Evolutionary conservation across 2,888 invertebrate genomes (phyloP), one percentile per base, ranked within the genome.

Genomic region (Ophion ventricosus): DNA sequence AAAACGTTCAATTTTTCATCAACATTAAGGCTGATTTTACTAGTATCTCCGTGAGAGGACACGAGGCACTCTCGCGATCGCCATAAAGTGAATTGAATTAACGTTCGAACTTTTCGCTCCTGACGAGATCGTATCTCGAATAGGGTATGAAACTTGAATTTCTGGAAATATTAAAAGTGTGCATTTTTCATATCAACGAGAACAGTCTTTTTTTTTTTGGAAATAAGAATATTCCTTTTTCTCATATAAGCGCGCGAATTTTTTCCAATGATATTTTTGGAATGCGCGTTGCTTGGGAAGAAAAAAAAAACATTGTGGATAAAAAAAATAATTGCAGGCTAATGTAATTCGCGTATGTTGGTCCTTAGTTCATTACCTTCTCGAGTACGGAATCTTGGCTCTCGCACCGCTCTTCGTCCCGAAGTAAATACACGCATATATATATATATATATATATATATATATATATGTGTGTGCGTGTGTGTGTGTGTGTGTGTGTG

Each of bases 371-470:
- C 54, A 20, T 57, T 72, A 35, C 49, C 70, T 72, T 17, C 73
- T 66, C 64, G 70, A 72, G 64, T 77, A 56, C 76, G 64, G 59
- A 82, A 82, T 82, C 76, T 82, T 70, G 56, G 69, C 70, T 66
- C 25, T 40, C 35, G 14, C 26, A 29, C 29, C 7, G 14, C 54
- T 49, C 14, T 29, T 29, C 69, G 29, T 20, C 8, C 20, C 26
- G 10, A 11, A n/a, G 57, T 57, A 57, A 23, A 57, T 57, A 57
- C 23, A 20, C 2, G 23, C 20, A 23, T 57, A 57, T 57, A 57
- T 20, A n/a, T 1, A 7, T 20, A 4, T n/a, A 4, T 43, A 11
- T 43, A 11, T 14, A 14, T 43, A 14, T 43, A 14, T 23, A 11
- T 40, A 23, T 40, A 23, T 26, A 17, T 40, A 40, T 23, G 20